Conservation (phyloP, 2,797 vertebrate genomes). For the Argentina silus region DNA sequence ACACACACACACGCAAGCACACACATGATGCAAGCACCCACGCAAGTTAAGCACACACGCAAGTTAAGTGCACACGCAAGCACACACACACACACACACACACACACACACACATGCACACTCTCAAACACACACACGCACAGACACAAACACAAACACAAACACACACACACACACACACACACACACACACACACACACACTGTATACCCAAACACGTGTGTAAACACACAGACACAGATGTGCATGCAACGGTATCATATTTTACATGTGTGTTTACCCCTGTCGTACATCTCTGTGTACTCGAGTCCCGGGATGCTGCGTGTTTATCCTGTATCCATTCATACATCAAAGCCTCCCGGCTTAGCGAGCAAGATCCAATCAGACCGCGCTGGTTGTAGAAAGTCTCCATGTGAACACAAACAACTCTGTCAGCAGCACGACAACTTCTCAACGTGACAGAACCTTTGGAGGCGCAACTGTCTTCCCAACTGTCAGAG, state of each 20-base stretch:
- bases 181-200: conserved; percentile 38
- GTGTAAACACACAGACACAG: conserved; percentile 65
- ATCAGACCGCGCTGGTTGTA: too few relatives aligned
- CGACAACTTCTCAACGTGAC: too few relatives aligned
- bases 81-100: conserved; percentile 52
- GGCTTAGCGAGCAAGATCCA: too few relatives aligned
- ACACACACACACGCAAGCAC: background rate
- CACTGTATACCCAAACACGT: conserved; percentile 9
- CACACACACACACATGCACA: background rate
- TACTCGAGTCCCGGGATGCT: too few relatives aligned
- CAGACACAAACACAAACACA: background rate
- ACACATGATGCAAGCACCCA: background rate
- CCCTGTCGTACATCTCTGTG: conserved; percentile 52
- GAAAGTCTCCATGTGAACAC: too few relatives aligned
- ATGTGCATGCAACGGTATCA: background rate
- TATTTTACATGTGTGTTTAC: conserved; percentile 23
- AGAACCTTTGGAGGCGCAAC: conserved; percentile 26
- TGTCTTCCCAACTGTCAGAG: conserved; percentile 22
- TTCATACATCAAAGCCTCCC: too few relatives aligned
- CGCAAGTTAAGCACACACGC: conserved; percentile 12
- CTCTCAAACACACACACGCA: conserved; percentile 45
- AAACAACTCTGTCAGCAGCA: conserved; percentile 15
- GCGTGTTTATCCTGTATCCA: too few relatives aligned
- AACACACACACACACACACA: conserved; percentile 30
- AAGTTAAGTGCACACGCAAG: background rate